Evolutionary conservation across 1,140 invertebrate species (phyloP).

Genomic region (Galleria mellonella): DNA sequence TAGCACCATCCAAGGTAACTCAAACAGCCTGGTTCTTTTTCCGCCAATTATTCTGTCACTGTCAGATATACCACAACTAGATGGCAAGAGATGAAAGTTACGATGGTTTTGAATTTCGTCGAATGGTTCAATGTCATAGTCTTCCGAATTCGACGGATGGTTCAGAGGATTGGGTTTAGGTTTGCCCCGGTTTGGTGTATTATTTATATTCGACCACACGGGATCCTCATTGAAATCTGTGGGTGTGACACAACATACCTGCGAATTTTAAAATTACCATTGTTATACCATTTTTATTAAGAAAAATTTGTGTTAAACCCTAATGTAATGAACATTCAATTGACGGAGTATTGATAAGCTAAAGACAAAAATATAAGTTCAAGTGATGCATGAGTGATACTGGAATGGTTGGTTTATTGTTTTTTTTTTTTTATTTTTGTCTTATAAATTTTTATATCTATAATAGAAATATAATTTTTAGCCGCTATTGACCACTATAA

Average conservation of each 20-base stretch:
- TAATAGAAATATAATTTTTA: too few relatives aligned
- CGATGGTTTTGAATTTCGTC: constrained; percentile 70
- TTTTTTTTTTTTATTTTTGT: too few relatives aligned
- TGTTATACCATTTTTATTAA: too few relatives aligned
- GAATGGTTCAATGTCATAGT: background rate
- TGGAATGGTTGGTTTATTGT: too few relatives aligned
- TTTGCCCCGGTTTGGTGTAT: background rate
- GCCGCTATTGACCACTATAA: too few relatives aligned
- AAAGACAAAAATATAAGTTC: too few relatives aligned
- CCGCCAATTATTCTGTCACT: constrained; percentile 74
- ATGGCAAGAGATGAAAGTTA: constrained; percentile 72
- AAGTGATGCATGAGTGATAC: too few relatives aligned
- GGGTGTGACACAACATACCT: background rate
- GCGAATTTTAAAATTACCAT: too few relatives aligned
- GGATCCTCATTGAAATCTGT: background rate
- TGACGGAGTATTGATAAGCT: too few relatives aligned
- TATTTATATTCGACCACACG: background rate
- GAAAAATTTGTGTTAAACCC: too few relatives aligned
- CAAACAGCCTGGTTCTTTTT: constrained; percentile 73
- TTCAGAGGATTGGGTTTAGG: background rate
- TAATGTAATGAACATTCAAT: too few relatives aligned
- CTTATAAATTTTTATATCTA: too few relatives aligned
- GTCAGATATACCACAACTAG: constrained; percentile 36
- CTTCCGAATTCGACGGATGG: background rate
- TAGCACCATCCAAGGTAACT: constrained; percentile 82